Conservation (phyloP, 2,888 invertebrate species). For the Coelogynopora nodosa region DNA sequence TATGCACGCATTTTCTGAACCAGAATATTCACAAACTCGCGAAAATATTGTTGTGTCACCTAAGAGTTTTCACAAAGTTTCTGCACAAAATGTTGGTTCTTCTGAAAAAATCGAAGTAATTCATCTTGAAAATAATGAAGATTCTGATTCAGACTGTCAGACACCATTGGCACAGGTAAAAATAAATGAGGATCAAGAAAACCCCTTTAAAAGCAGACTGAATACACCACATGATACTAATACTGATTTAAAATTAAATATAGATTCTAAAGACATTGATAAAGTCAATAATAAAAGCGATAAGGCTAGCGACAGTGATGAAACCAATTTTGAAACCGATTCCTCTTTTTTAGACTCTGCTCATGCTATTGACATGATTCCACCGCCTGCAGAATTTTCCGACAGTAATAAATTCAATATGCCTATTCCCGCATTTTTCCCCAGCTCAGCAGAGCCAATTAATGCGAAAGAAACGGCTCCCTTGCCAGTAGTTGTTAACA, state of each 20-base stretch:
- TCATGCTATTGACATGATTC: not conserved
- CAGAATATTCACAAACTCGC: not conserved
- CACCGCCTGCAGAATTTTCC: not conserved
- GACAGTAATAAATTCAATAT: not conserved
- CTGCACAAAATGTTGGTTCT: not conserved
- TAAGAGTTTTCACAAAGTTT: not conserved
- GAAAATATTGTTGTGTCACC: not conserved
- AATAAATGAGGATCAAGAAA: not conserved
- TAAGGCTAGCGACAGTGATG: not conserved
- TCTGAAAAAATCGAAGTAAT: not conserved
- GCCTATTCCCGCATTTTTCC: not conserved
- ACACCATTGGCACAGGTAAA: not conserved
- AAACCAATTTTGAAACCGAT: not conserved
- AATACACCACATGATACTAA: not conserved
- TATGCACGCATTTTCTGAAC: not conserved
- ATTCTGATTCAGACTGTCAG: constrained; percentile 7
- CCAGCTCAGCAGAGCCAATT: not conserved
- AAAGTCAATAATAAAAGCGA: not conserved
- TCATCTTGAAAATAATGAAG: not conserved
- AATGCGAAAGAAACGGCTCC: no score
- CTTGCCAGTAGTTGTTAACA: not conserved
- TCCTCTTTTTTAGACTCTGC: not conserved
- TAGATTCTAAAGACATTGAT: not conserved
- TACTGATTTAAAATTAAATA: not conserved
- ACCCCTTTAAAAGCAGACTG: not conserved